Percentiles rank a stretch among this genome's conserved stretches.
phyloP scores from a whole-genome alignment of 2,113 vertebrate species.

The Physeter macrocephalus region DNA sequence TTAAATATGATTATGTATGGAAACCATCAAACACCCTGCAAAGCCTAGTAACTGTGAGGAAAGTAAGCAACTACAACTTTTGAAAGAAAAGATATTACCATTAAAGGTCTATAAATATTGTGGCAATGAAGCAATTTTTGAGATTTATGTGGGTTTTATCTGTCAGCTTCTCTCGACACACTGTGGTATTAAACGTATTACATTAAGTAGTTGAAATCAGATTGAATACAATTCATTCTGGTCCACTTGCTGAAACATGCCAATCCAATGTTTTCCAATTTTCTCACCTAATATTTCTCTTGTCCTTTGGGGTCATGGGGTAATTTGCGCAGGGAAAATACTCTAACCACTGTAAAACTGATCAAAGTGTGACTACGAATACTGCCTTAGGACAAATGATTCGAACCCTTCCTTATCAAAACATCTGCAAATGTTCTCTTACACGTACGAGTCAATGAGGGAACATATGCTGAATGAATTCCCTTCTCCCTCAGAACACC shows the following conservation, averaged over 20 bases:
- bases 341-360: slow-evolving; percentile 72
- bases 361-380: slow-evolving; percentile 74
- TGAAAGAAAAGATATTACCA: neutral
- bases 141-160: slow-evolving; percentile 63
- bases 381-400: slow-evolving; percentile 74
- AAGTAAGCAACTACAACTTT: neutral
- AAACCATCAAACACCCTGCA: neutral
- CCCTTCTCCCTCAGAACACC: neutral
- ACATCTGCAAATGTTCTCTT: slow-evolving; percentile 72
- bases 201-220: slow-evolving; percentile 76
- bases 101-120: neutral
- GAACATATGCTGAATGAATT: slow-evolving; percentile 9
- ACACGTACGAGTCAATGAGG: slow-evolving; percentile 56
- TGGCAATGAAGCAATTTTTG: slow-evolving; percentile 26
- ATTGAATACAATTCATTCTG: slow-evolving; percentile 74
- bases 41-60: slow-evolving; percentile 5
- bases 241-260: slow-evolving; percentile 72
- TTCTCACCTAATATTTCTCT: slow-evolving; percentile 81
- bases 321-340: slow-evolving; percentile 79
- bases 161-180: slow-evolving; percentile 38
- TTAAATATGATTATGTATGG: neutral
- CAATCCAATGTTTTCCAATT: slow-evolving; percentile 79
- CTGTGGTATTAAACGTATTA: slow-evolving; percentile 67
- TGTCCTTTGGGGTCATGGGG: slow-evolving; percentile 78
- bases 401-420: slow-evolving; percentile 77